Conservation (phyloP, 2,797 vertebrate species). For the Melanotaenia parkinsoni region DNA sequence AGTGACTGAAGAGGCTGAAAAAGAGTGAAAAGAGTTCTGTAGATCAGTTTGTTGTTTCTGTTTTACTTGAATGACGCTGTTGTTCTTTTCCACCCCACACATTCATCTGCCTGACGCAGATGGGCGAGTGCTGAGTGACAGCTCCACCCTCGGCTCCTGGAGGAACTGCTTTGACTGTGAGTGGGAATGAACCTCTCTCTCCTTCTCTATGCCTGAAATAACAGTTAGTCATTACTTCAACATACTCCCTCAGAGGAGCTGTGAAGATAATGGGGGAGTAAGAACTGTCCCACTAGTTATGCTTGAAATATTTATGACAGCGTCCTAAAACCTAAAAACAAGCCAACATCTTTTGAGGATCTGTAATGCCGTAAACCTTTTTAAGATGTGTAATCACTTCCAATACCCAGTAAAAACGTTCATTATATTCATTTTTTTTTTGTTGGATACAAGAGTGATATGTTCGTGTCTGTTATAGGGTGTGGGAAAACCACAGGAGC, state of each 20-base stretch:
- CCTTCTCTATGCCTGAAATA: neutral
- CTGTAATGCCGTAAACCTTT: constrained; percentile 22
- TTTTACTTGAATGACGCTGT: constrained; percentile 7
- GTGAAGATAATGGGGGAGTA: neutral
- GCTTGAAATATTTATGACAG: constrained; percentile 24
- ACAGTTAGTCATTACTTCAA: constrained; percentile 8
- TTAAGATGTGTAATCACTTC: constrained; percentile 18
- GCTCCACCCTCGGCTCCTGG: constrained; percentile 82
- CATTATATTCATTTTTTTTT: constrained; percentile 1
- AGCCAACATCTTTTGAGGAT: constrained; percentile 4
- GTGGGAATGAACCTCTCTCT: constrained; percentile 51
- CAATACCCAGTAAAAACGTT: neutral
- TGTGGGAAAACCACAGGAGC: constrained; percentile 84
- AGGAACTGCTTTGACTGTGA: constrained; percentile 90
- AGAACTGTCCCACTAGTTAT: neutral
- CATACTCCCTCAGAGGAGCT: neutral
- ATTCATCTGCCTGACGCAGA: constrained; percentile 70
- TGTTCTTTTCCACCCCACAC: neutral
- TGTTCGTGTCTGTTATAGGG: constrained; percentile 73
- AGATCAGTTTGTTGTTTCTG: neutral
- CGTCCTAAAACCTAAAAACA: constrained; percentile 14
- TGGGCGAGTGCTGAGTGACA: constrained; percentile 84
- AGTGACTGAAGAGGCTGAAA: neutral
- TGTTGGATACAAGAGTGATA: neutral
- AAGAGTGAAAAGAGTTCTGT: neutral